A percentile compares a stretch with the other conserved stretches of the same genome.
These are phyloP conservation scores for Mesorhabditis sp. DNA, from an alignment of 2,888 invertebrate genomes.

Conservation along the genomic window DNA sequence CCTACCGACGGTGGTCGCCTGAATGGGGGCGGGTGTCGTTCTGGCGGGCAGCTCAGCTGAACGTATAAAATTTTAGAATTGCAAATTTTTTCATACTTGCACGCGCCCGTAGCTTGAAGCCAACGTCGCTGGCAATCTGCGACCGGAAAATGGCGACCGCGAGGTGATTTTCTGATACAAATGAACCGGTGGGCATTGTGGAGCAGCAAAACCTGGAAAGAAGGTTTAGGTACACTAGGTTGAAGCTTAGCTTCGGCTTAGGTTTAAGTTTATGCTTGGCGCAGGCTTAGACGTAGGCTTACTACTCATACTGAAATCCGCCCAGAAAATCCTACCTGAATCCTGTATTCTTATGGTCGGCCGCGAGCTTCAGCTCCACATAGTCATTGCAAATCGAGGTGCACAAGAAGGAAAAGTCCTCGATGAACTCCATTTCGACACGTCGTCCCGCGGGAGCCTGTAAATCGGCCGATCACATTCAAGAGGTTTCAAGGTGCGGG, in stretches of 20 bases:
- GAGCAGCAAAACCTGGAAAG: constrained; percentile 51
- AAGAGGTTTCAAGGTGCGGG: not conserved
- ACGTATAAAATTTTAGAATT: not conserved
- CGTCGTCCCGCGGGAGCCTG: constrained; percentile 30
- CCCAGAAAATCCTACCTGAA: constrained; percentile 33
- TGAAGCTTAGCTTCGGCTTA: no score
- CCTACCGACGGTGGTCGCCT: constrained; percentile 20
- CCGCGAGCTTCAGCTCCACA: constrained; percentile 53
- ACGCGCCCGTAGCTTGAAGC: constrained; percentile 41
- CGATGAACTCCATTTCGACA: constrained; percentile 51
- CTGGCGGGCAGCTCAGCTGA: constrained; percentile 27
- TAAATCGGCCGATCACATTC: not conserved
- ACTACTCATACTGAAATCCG: not conserved
- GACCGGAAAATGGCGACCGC: constrained; percentile 70
- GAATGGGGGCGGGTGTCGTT: constrained; percentile 32
- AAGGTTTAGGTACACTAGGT: not conserved
- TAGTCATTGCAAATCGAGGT: constrained; percentile 54
- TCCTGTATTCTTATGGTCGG: constrained; percentile 52
- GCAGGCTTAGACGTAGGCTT: no score
- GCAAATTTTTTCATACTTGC: constrained; percentile 22
- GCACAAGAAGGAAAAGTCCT: constrained; percentile 55
- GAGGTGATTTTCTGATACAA: constrained; percentile 93
- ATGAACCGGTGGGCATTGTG: constrained; percentile 73
- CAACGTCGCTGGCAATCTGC: constrained; percentile 42
- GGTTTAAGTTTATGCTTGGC: no score